These are phyloP conservation scores for Solenodon paradoxus DNA, from an alignment of 2,113 vertebrate species.

Conservation along the genomic window DNA sequence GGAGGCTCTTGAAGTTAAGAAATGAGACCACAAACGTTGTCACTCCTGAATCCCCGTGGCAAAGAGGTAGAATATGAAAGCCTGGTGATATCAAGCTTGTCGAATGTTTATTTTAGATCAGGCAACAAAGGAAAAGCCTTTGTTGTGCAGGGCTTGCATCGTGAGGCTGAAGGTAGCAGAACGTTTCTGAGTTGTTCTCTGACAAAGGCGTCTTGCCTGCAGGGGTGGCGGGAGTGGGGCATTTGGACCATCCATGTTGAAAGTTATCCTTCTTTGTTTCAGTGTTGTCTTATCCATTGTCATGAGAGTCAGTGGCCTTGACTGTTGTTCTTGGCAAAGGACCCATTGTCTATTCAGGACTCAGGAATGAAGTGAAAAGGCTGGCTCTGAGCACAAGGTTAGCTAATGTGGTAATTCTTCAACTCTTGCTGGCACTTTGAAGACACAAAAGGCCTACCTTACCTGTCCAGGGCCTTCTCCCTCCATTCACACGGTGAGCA, in stretches of 20 bases:
- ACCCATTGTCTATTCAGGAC: neutral
- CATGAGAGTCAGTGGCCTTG: neutral
- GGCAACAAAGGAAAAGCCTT: slow-evolving; percentile 68
- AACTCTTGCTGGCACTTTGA: neutral
- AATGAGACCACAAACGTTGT: slow-evolving; percentile 73
- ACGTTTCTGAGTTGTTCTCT: neutral
- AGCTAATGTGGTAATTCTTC: no score
- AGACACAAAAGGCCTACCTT: neutral
- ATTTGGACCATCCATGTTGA: neutral
- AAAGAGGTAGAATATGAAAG: slow-evolving; percentile 75
- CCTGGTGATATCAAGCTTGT: slow-evolving; percentile 73
- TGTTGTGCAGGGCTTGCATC: slow-evolving; percentile 56
- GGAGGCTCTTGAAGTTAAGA: slow-evolving; percentile 76
- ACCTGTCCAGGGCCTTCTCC: neutral
- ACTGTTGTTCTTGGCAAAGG: neutral
- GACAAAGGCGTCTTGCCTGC: neutral
- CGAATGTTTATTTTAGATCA: slow-evolving; percentile 80
- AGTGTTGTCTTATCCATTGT: neutral
- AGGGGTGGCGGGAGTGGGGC: neutral
- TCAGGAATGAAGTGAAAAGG: neutral
- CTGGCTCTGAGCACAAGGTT: neutral
- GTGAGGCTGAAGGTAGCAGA: neutral
- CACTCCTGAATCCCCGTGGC: slow-evolving; percentile 68
- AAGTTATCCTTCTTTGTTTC: neutral
- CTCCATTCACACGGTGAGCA: neutral